Base-by-base conservation (phyloP, 1,140 invertebrate genomes). In the Oryctes rhinoceros region DNA sequence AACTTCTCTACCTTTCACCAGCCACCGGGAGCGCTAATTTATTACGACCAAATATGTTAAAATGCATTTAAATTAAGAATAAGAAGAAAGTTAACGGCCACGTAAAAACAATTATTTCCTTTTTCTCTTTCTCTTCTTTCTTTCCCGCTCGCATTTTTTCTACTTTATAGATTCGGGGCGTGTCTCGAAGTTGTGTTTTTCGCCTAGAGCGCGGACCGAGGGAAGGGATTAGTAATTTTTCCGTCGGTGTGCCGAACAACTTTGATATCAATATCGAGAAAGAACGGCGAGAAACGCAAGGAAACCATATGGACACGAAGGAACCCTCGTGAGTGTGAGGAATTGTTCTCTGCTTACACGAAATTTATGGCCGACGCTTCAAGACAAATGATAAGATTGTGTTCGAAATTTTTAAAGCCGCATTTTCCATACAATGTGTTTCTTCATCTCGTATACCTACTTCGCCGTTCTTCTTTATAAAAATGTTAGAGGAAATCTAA, bases 311-410 rank as follows among this genome's bases (percentile, higher is more conserved):
- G 76, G 80, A 77, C 65, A 67, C 10, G 20, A 67, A 71, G 20
- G 77, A 81, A 78, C 80, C 76, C 78, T 80, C 79, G 79, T 76
- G 79, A 80, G 81, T 80, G 81, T 82, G 81, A 82, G 79, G 81
- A 82, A 82, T 82, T 82, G 81, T 82, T 82, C 79, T 59, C 81
- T 75, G 80, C 79, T 82, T 80, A 78, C 81, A 65, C 13, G 47
- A 80, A 78, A 82, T 82, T 82, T 82, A 82, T 67, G 62, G 59
- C 18, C 80, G 79, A 79, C 81, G 78, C 77, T 82, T 76, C 74
- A 80, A 84, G 83, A 84, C 83, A 84, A 84, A 84, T 84, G 83
- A 82, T 82, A 81, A 83, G 83, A 83, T 83, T 84, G 83, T 84
- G 83, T 83, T 83, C 82, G 79, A 81, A 83, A 84, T 84, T 84